These are phyloP conservation scores for Drosophila siamana DNA, from an alignment of 2,888 invertebrate species.

Conservation along the genomic window DNA sequence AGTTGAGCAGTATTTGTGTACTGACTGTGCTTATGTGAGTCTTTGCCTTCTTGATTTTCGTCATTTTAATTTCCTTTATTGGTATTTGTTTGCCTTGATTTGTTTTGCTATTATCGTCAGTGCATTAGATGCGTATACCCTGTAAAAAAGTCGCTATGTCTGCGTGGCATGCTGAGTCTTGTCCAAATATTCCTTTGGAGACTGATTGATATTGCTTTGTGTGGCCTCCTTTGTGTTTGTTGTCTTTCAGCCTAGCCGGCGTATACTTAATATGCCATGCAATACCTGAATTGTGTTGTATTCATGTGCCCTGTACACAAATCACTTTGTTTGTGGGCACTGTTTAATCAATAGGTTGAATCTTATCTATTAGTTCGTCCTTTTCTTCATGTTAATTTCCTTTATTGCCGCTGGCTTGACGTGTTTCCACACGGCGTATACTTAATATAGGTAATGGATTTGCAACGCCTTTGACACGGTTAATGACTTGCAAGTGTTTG, in stretches of 20 bases:
- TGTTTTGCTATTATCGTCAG: neutral
- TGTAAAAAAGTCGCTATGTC: neutral
- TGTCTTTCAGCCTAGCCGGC: neutral
- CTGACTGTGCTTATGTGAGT: neutral
- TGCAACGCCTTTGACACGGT: conserved; percentile 74
- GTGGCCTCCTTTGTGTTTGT: neutral
- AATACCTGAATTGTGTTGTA: conserved; percentile 66
- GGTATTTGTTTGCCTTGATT: conserved; percentile 1
- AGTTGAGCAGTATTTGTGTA: neutral
- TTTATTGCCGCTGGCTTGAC: conserved; percentile 10
- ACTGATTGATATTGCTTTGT: neutral
- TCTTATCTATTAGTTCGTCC: conserved; percentile 10
- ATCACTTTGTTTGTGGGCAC: neutral
- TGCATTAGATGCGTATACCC: neutral
- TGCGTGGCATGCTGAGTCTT: neutral
- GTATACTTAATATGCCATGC: conserved; percentile 37
- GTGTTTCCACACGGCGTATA: conserved; percentile 54
- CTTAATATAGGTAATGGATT: conserved; percentile 60
- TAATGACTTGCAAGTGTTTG: conserved; percentile 79
- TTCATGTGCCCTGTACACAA: neutral
- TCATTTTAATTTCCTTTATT: conserved; percentile 5
- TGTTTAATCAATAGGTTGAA: conserved; percentile 1
- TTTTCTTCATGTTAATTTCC: conserved; percentile 14
- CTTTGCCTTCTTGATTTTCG: neutral
- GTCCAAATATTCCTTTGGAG: neutral